Evolutionary conservation across 2,888 invertebrate genomes (phyloP).

Genomic region (Abscondita cerata): DNA sequence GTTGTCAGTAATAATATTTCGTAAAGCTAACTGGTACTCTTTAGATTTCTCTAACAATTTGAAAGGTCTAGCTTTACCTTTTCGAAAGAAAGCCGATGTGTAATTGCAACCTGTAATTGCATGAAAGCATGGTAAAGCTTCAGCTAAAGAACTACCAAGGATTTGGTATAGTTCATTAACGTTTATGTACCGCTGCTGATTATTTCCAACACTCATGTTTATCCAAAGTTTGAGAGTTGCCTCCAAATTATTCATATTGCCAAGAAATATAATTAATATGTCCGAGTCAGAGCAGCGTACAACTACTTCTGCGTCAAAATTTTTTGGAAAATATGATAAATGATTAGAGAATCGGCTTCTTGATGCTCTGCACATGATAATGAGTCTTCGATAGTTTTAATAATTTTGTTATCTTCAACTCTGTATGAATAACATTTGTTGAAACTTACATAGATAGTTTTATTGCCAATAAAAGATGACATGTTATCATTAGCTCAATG

Average conservation of each 20-base stretch:
- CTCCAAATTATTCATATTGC: slow-evolving; percentile 14
- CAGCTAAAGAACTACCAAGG: slow-evolving; percentile 37
- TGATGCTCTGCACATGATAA: slow-evolving; percentile 12
- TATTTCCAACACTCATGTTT: slow-evolving; percentile 35
- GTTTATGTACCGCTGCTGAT: slow-evolving; percentile 28
- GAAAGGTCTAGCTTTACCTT: slow-evolving; percentile 38
- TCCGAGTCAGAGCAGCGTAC: slow-evolving; percentile 37
- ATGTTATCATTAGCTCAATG: slow-evolving; percentile 46
- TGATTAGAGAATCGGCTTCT: slow-evolving; percentile 14
- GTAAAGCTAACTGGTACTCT: slow-evolving; percentile 36
- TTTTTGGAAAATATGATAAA: slow-evolving; percentile 11
- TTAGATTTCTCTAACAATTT: slow-evolving; percentile 31
- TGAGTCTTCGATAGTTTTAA: background rate
- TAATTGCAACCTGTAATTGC: slow-evolving; percentile 47
- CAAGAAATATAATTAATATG: slow-evolving; percentile 42
- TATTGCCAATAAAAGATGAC: slow-evolving; percentile 27
- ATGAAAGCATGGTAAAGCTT: slow-evolving; percentile 45
- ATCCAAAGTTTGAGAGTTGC: slow-evolving; percentile 34
- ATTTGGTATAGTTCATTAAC: slow-evolving; percentile 35
- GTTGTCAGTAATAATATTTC: slow-evolving; percentile 27
- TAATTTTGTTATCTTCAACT: slow-evolving; percentile 2
- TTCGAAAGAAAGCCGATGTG: slow-evolving; percentile 9
- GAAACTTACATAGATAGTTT: slow-evolving; percentile 2
- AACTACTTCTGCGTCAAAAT: slow-evolving; percentile 7
- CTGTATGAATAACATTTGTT: background rate